Evolutionary conservation across 1,140 invertebrate species (phyloP).

Genomic region (Drosophila yakuba): DNA sequence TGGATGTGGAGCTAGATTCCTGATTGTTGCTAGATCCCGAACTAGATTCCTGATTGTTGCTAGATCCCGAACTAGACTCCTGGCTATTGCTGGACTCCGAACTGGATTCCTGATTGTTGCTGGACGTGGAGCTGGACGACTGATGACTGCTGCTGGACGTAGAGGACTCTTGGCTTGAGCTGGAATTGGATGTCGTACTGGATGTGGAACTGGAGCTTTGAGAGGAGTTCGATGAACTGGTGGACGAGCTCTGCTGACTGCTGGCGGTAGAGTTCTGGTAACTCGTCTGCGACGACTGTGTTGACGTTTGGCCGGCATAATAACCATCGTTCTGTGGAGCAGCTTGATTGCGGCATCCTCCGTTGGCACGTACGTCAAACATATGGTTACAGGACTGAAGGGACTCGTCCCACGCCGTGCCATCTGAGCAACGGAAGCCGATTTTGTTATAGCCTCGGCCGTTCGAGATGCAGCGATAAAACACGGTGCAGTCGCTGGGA

Average conservation of each 20-base stretch:
- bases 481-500: conserved; percentile 89
- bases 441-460: conserved; percentile 87
- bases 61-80: conserved; percentile 50
- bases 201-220: conserved; percentile 45
- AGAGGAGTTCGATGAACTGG: conserved; percentile 51
- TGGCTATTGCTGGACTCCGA: conserved; percentile 42
- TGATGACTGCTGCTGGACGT: conserved; percentile 57
- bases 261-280: conserved; percentile 83
- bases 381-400: conserved; percentile 89
- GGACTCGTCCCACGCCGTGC: conserved; percentile 90
- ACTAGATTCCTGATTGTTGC: conserved; percentile 31
- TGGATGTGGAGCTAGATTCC: conserved; percentile 34
- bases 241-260: conserved; percentile 64
- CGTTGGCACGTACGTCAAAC: conserved; percentile 86
- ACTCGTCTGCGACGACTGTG: conserved; percentile 72
- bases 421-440: conserved; percentile 89
- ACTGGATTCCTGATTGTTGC: conserved; percentile 42
- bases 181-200: conserved; percentile 32
- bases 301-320: conserved; percentile 57
- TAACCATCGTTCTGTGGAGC: conserved; percentile 80
- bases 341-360: conserved; percentile 84
- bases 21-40: conserved; percentile 37
- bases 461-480: conserved; percentile 90
- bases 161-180: conserved; percentile 49
- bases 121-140: conserved; percentile 47